These are phyloP conservation scores for Synanthedon tipuliformis DNA, from an alignment of 2,888 invertebrate genomes.

Conservation along the genomic window DNA sequence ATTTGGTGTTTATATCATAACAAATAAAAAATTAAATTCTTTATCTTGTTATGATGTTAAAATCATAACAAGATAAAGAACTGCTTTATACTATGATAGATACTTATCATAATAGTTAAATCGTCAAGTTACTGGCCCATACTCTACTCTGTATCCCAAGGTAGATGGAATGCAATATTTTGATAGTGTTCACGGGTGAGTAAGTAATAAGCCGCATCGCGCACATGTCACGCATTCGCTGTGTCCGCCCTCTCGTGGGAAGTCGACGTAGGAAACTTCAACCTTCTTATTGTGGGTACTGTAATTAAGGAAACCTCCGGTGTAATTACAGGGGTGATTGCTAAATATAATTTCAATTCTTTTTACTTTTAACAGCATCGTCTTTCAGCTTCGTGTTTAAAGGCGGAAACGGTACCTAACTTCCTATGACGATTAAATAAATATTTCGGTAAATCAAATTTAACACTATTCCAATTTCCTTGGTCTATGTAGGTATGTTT, in stretches of 20 bases:
- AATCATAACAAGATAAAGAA: too few relatives aligned
- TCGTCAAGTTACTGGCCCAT: too few relatives aligned
- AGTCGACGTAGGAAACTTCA: conserved; percentile 56
- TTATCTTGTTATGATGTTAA: too few relatives aligned
- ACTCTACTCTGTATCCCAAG: conserved; percentile 11
- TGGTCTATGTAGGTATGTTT: too few relatives aligned
- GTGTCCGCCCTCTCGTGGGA: conserved; percentile 39
- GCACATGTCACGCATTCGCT: conserved; percentile 49
- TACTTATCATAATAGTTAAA: too few relatives aligned
- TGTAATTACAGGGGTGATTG: conserved; percentile 67
- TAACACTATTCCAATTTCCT: too few relatives aligned
- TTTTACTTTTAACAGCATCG: conserved; percentile 41
- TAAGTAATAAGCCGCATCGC: conserved; percentile 55
- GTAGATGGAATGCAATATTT: conserved; percentile 24
- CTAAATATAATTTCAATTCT: conserved; percentile 65
- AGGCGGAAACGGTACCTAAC: not conserved
- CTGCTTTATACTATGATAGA: too few relatives aligned
- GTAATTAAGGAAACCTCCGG: conserved; percentile 63
- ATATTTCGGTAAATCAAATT: too few relatives aligned
- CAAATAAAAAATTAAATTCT: too few relatives aligned
- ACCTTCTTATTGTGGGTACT: conserved; percentile 61
- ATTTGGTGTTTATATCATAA: too few relatives aligned
- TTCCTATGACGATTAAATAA: too few relatives aligned
- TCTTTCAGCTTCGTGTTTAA: conserved; percentile 23
- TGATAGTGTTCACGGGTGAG: conserved; percentile 41